Evolutionary conservation across 2,888 invertebrate genomes (phyloP).

Genomic region (Tanytarsus gracilentus): DNA sequence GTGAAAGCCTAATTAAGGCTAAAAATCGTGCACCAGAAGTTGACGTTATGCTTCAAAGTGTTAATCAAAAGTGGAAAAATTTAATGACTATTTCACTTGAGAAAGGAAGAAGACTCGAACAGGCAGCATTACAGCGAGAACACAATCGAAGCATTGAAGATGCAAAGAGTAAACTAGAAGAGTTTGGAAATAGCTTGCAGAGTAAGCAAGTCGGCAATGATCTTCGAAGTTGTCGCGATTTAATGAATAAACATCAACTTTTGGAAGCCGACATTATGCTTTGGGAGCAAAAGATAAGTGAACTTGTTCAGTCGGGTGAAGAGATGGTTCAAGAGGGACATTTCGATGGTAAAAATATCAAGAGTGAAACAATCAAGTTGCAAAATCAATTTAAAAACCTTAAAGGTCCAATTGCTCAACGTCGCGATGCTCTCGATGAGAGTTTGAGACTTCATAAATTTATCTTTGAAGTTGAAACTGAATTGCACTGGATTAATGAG

Average conservation of each 20-base stretch:
- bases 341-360: slow-evolving; percentile 84
- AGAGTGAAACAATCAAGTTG: slow-evolving; percentile 65
- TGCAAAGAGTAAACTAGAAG: slow-evolving; percentile 75
- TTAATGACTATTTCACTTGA: slow-evolving; percentile 57
- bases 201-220: slow-evolving; percentile 81
- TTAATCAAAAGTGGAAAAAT: slow-evolving; percentile 71
- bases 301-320: slow-evolving; percentile 69
- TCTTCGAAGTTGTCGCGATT: slow-evolving; percentile 80
- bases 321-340: slow-evolving; percentile 91
- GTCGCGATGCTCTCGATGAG: slow-evolving; percentile 73
- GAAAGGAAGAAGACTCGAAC: slow-evolving; percentile 67
- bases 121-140: slow-evolving; percentile 77
- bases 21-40: slow-evolving; percentile 64
- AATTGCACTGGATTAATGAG: slow-evolving; percentile 92
- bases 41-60: slow-evolving; percentile 53
- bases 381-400: slow-evolving; percentile 61
- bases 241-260: slow-evolving; percentile 80
- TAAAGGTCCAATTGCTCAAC: slow-evolving; percentile 58
- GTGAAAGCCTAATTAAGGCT: slow-evolving; percentile 60
- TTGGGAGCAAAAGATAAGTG: slow-evolving; percentile 73
- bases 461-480: slow-evolving; percentile 83
- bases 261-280: slow-evolving; percentile 76
- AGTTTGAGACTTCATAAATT: slow-evolving; percentile 83
- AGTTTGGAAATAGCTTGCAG: slow-evolving; percentile 68
- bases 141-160: slow-evolving; percentile 77